Base-by-base conservation (phyloP, 2,797 vertebrate species). In the Coendou prehensilis region DNA sequence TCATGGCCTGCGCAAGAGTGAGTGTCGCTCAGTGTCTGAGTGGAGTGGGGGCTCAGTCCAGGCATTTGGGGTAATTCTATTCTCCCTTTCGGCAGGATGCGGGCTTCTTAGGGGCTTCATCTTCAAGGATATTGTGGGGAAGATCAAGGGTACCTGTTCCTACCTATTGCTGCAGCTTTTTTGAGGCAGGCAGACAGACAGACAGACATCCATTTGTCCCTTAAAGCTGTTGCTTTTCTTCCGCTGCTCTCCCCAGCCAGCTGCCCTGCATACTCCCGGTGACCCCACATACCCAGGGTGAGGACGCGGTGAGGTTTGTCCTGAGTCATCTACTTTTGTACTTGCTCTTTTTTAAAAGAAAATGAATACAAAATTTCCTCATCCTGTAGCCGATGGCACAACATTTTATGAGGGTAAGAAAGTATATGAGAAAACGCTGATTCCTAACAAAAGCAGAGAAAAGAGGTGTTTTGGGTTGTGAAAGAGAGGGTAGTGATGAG, bases 301-400 rank as follows among this genome's bases (percentile, higher is more conserved):
- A 69, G 47, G 37, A 54, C 10, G 28, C 18, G 3, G 1, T 3
- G 6, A 56, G 13, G 45, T 30, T 85, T 2, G 28, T 30, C 81
- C 6, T 37, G 6, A 69, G 10, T 13, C 15, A 3, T 75, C 56
- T 56, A 57, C 45, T 91, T 28, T 50, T 30, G 15, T 52, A 56
- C 17, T 71, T 67, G 93, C 50, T 89, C 56, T 22, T 64, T 64
- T 75, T 73, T 50, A 57, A 82, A 86, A 92, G 86, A 97, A 61
- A 17, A n/a, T 14, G 10, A 80, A 41, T 76, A 57, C 26, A n/a
- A 80, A 95, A 88, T 81, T 63, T 22, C 30, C 9, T 83, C 50
- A 83, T 50, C 3, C 63, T 88, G 92, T 91, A 90, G 41, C 11
- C 10, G 45, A n/a, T 79, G 23, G 23, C 20, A 83, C 28, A 83